Evolutionary conservation across 1,140 invertebrate genomes (phyloP).

Genomic region (Conus ventricosus): DNA sequence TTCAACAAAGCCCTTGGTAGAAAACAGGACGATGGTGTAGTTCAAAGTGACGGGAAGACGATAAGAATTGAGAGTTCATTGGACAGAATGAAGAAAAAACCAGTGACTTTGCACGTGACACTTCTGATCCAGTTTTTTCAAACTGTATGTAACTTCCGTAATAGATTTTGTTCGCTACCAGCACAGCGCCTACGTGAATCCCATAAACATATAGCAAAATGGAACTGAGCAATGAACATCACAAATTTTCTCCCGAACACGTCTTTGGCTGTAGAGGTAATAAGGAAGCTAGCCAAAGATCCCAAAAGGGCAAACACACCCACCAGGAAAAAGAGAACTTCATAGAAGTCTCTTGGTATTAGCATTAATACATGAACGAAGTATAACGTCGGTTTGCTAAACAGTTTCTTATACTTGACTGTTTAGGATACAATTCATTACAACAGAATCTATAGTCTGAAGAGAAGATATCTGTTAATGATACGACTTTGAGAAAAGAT

Average conservation of each 20-base stretch:
- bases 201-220: conserved; percentile 55
- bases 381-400: conserved; percentile 36
- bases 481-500: conserved; percentile 40
- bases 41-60: conserved; percentile 45
- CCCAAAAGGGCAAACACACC: conserved; percentile 40
- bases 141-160: not conserved
- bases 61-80: conserved; percentile 49
- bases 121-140: too few relatives aligned
- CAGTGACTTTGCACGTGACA: too few relatives aligned
- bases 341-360: conserved; percentile 35
- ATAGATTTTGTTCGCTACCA: conserved; percentile 54
- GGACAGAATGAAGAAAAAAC: conserved; percentile 31
- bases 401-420: conserved; percentile 38
- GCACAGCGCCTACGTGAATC: conserved; percentile 44
- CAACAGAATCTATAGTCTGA: conserved; percentile 51
- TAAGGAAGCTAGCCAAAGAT: conserved; percentile 46
- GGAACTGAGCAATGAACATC: conserved; percentile 58
- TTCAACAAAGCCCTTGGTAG: conserved; percentile 51
- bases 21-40: conserved; percentile 52
- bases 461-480: conserved; percentile 33
- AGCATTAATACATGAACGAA: conserved; percentile 52
- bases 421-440: not conserved
- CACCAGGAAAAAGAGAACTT: conserved; percentile 45
- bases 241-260: too few relatives aligned
- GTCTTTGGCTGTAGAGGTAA: not conserved